Evolutionary conservation across 2,797 vertebrate species (phyloP), one percentile per base, ranked within the genome.

Genomic region (Nannoperca obscura): DNA sequence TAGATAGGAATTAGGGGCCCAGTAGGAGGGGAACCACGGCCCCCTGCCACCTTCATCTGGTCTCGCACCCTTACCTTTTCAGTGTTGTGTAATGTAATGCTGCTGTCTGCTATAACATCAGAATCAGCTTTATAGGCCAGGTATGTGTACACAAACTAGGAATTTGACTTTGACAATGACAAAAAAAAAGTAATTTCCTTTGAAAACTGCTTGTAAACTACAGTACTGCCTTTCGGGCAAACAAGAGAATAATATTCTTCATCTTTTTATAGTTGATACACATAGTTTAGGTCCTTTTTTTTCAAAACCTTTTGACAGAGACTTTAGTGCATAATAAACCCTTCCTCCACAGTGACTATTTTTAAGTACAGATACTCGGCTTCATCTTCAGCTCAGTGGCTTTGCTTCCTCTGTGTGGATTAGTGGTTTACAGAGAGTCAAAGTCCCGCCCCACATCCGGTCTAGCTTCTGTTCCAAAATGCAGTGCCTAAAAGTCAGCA

Each of bases 371-470:
- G 36, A 86, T 36, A 30, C 36, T 65, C 36, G 81, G 63, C 57
- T 62, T 82, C 50, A 82, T 67, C 44, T 44, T 74, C 73, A 38
- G 36, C 36, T 74, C 69, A 74, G 81, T 70, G 20, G 61, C 67
- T 66, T 72, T 70, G 55, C 81, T 85, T 86, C 84, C 68, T 77
- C 69, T 84, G 68, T 22, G 82, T 61, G 75, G 58, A 85, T 81
- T 80, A 36, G 72, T 74, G 74, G 80, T 82, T 86, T 81, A 30
- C 53, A 76, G 34, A 52, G 42, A 80, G 68, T 64, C 62, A 68
- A 32, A 82, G 77, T 75, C 65, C 72, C 52, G 20, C 80, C 83
- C 71, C 59, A 88, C 84, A 89, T 91, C 90, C 74, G 74, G 70
- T 70, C 32, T 17, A 61, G 36, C 72, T 27, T 73, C 78, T 82